A percentile compares a stretch with the other conserved stretches of the same genome.
Evolutionary conservation across 2,797 vertebrate species (phyloP).

Genomic region (Pseudocheirus occidentalis): DNA sequence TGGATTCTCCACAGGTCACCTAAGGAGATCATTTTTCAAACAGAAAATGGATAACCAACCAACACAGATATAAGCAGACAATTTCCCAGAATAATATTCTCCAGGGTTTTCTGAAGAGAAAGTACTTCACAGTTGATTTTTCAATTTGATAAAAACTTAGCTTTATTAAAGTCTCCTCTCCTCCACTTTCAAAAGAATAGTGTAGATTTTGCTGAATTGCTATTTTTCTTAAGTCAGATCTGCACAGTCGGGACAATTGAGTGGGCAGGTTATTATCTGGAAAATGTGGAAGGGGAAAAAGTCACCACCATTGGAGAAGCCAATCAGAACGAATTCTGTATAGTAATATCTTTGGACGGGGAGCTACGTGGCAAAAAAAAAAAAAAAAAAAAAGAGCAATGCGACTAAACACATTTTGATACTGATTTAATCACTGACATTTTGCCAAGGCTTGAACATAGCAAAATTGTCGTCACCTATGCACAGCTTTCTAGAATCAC

Average conservation of each 20-base stretch:
- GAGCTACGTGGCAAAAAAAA: neutral
- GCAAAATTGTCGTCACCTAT: neutral
- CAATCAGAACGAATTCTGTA: neutral
- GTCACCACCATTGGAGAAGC: neutral
- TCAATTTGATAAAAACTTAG: slow-evolving; percentile 51
- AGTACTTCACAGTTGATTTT: slow-evolving; percentile 51
- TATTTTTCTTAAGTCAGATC: slow-evolving; percentile 2
- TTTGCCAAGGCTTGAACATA: neutral
- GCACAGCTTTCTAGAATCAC: neutral
- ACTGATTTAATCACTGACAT: neutral
- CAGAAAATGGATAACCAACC: slow-evolving; percentile 43
- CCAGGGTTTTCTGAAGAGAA: slow-evolving; percentile 36
- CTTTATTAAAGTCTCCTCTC: slow-evolving; percentile 2
- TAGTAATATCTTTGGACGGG: neutral
- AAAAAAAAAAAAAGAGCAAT: neutral
- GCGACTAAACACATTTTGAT: neutral
- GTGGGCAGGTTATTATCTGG: neutral
- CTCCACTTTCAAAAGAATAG: slow-evolving; percentile 53
- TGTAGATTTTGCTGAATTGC: neutral
- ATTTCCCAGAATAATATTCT: slow-evolving; percentile 45
- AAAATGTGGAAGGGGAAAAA: slow-evolving; percentile 8
- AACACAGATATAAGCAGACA: slow-evolving; percentile 32
- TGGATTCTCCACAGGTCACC: slow-evolving; percentile 22
- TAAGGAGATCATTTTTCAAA: slow-evolving; percentile 56
- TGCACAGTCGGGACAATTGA: slow-evolving; percentile 12